Conservation (phyloP, 2,888 invertebrate species). For the Latheticus oryzae region DNA sequence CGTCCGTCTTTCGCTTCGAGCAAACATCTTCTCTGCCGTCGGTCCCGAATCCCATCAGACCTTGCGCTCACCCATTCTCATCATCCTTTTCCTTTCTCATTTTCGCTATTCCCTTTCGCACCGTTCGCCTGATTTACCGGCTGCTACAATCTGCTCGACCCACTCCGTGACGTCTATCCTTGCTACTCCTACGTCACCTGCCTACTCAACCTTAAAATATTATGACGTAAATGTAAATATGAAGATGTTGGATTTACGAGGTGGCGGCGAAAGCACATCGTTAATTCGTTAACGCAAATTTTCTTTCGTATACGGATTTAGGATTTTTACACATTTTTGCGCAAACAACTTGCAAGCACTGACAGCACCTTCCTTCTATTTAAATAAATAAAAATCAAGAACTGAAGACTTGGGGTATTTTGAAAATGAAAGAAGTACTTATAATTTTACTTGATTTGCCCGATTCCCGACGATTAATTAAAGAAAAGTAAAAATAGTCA, state of each 20-base stretch:
- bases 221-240: constrained; percentile 51
- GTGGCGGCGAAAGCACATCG: constrained; percentile 7
- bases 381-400: too few relatives aligned
- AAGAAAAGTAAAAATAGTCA: constrained; percentile 3
- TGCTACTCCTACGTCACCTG: constrained; percentile 47
- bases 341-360: too few relatives aligned
- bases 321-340: too few relatives aligned
- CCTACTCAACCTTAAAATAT: constrained; percentile 46
- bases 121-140: constrained; percentile 55
- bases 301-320: too few relatives aligned
- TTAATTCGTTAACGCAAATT: too few relatives aligned
- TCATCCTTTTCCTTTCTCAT: constrained; percentile 54
- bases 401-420: too few relatives aligned
- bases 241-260: constrained; percentile 43
- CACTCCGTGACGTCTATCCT: constrained; percentile 45
- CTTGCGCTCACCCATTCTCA: constrained; percentile 49
- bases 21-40: constrained; percentile 47
- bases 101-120: constrained; percentile 52
- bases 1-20: constrained; percentile 47
- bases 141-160: constrained; percentile 54
- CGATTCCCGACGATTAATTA: too few relatives aligned
- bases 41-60: constrained; percentile 48
- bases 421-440: too few relatives aligned
- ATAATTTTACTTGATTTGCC: too few relatives aligned
- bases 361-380: too few relatives aligned